Percentiles rank a stretch among this genome's conserved stretches.
These are phyloP conservation scores for Drosophila nr. fundita DNA, from an alignment of 2,888 invertebrate species.

Conservation along the genomic window DNA sequence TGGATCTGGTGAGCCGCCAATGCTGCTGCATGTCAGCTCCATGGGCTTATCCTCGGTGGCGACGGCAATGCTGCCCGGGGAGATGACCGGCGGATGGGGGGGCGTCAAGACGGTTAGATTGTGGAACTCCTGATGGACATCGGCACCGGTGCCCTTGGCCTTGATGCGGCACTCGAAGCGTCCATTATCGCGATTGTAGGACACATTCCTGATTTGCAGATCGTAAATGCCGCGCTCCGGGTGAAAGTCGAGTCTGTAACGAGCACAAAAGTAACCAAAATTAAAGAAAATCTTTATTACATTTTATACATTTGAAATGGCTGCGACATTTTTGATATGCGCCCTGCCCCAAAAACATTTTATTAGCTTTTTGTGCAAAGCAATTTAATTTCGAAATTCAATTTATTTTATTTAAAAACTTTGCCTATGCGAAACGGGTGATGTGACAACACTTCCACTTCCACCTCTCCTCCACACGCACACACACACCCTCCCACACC, in stretches of 20 bases:
- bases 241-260: constrained; percentile 90
- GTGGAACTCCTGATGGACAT: constrained; percentile 93
- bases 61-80: constrained; percentile 90
- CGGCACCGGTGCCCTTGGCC: constrained; percentile 92
- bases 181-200: constrained; percentile 96
- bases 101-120: constrained; percentile 93
- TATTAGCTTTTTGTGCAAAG: constrained; percentile 1
- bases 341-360: background rate
- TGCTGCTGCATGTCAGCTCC: constrained; percentile 92
- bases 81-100: constrained; percentile 92
- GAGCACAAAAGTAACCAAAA: constrained; percentile 6
- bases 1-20: constrained; percentile 96
- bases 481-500: background rate
- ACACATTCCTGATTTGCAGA: constrained; percentile 94
- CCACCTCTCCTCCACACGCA: background rate
- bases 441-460: background rate
- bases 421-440: background rate
- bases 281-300: background rate
- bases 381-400: constrained; percentile 44
- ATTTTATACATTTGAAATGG: background rate
- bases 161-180: constrained; percentile 95
- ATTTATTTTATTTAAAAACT: constrained; percentile 67
- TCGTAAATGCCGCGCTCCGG: constrained; percentile 94
- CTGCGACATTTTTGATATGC: background rate
- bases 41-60: constrained; percentile 93